Base-by-base conservation (phyloP, 2,888 invertebrate genomes). In the Neoascia interrupta region DNA sequence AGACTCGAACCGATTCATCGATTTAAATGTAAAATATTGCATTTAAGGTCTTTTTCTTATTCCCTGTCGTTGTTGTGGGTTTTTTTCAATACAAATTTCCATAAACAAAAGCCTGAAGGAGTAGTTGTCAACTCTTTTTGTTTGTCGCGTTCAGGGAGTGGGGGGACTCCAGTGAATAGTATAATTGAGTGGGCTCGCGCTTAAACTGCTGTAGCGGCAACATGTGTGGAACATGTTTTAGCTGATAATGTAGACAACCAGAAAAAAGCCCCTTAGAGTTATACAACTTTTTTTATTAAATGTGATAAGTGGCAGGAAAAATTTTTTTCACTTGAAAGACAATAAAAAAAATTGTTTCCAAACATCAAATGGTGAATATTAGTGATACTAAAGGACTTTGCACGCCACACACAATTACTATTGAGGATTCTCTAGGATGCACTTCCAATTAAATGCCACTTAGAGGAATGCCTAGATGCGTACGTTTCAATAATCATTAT, bases 11-110 rank as follows among this genome's bases (percentile, higher is more conserved):
- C 47, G 45, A 60, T 53, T 64, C 53, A n/a, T 10, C 72, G 79
- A 79, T 79, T 79, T 79, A 56, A 73, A 79, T 73, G 79, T 79
- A 73, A 79, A 73, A 73, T 79, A 79, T 73, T 61, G 66, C 54
- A 75, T 39, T 39, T 36, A 49, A 60, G 51, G 34, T 43, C 31
- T 21, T 45, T 63, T 69, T 69, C 34, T 34, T 37, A 26, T 43
- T 60, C 31, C 10, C 31, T 54, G 58, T 51, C 41, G 34, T 31
- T 41, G 43, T 28, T 31, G 28, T 26, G 23, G 36, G 34, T 11
- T 13, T 18, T 43, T 23, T 43, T 37, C 10, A 37, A 63, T 43
- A 63, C 54, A 4, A 73, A 79, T 72, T 68, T 79, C 79, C 72
- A 79, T 79, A 79, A 79, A 79, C 79, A 79, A 79, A 56, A 43